Conservation (phyloP, 1,140 invertebrate genomes). For the Drosophila arizonae region DNA sequence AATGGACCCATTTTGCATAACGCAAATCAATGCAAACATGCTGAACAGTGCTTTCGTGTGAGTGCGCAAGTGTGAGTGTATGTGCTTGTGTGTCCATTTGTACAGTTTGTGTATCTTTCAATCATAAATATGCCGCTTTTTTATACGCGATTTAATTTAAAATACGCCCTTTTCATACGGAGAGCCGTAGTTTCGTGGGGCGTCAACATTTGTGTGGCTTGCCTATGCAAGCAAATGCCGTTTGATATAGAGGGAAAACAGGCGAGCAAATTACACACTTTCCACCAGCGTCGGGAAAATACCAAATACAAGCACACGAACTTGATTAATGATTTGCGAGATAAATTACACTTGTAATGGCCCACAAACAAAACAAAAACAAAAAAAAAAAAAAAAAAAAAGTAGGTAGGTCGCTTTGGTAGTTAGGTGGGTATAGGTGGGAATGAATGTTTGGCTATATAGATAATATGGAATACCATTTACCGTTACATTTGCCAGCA, state of each 20-base stretch:
- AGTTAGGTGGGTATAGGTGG: conserved; percentile 28
- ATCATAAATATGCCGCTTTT: conserved; percentile 56
- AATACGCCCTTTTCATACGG: conserved; percentile 69
- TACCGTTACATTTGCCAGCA: conserved; percentile 31
- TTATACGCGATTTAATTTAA: conserved; percentile 65
- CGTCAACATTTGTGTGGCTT: conserved; percentile 43
- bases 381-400: background rate
- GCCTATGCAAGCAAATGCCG: conserved; percentile 34
- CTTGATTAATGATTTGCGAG: conserved; percentile 80
- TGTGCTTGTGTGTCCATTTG: conserved; percentile 11
- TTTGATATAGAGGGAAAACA: conserved; percentile 34
- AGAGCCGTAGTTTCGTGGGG: conserved; percentile 43
- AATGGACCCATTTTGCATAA: conserved; percentile 8
- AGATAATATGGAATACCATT: conserved; percentile 47
- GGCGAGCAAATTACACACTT: conserved; percentile 18
- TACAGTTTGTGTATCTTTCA: conserved; percentile 50
- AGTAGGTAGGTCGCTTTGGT: background rate
- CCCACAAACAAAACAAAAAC: conserved; percentile 28
- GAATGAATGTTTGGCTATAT: conserved; percentile 48
- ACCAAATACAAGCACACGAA: conserved; percentile 19
- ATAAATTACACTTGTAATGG: conserved; percentile 81
- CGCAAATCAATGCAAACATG: conserved; percentile 19
- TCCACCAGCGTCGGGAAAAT: conserved; percentile 23
- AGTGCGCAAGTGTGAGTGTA: background rate
- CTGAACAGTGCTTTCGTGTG: conserved; percentile 27